Evolutionary conservation across 2,113 vertebrate genomes (phyloP), one percentile per base, ranked within the genome.

Genomic region (Tachycineta bicolor): DNA sequence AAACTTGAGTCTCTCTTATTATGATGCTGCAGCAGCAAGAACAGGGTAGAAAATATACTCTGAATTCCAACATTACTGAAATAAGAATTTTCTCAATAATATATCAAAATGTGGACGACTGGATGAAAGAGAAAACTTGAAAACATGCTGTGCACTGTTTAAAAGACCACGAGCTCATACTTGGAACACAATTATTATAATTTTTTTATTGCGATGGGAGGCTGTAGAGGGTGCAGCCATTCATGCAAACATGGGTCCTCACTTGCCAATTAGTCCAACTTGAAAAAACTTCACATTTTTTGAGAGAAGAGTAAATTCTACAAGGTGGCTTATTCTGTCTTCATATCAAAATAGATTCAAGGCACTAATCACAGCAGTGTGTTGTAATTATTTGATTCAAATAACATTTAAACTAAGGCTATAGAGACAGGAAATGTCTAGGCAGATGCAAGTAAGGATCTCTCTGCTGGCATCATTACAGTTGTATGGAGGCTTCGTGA

Each of bases 61-160:
- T 85, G 94, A 68, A 81, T 83, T 90, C 58, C 69, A 88, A 55
- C 67, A 52, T 96, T 91, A 82, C 60, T 79, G 82, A 95, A 90
- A 50, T 88, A 47, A 94, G 82, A 80, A 87, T 96, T 90, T 92
- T 94, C 83, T 59, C 24, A 34, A 60, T 92, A 96, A 94, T 93
- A 6, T 65, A 94, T 96, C 78, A 94, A 60, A 95, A 92, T 33
- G 1, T 62, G 23, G 89, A 91, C 19, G 64, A 60, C 28, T 73
- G 23, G 91, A 78, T 93, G 60, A 82, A 94, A 94, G 78, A 87
- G 83, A 69, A 83, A 78, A 90, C 89, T 95, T 96, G 68, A 26
- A 96, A 87, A 77, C 92, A 80, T 56, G 59, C 19, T 89, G 31
- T 86, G 50, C 49, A 69, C 24, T 75, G 75, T 95, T 96, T 60